Conservation (phyloP, 2,888 invertebrate species). For the Heliconius erato region DNA sequence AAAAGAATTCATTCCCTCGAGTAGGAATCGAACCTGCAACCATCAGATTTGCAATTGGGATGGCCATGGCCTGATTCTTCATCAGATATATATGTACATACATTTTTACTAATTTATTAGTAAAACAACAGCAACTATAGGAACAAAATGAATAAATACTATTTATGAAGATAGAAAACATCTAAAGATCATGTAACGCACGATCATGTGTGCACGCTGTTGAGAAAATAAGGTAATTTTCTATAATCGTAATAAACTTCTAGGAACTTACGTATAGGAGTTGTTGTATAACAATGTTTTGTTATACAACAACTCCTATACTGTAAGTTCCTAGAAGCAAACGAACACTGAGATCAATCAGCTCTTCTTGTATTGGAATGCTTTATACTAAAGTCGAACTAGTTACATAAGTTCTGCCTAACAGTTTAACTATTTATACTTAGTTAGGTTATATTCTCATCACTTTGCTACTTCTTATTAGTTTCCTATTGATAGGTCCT, state of each 20-base stretch:
- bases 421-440: not conserved
- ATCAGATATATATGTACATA: too few relatives aligned
- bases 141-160: not conserved
- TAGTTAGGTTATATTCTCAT: not conserved
- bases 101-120: too few relatives aligned
- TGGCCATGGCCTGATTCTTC: too few relatives aligned
- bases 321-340: too few relatives aligned
- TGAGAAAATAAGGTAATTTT: slow-evolving; percentile 13
- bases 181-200: not conserved
- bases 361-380: not conserved
- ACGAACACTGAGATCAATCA: not conserved
- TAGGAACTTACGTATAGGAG: not conserved
- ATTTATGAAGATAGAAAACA: too few relatives aligned
- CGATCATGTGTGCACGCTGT: not conserved
- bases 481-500: too few relatives aligned
- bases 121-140: too few relatives aligned
- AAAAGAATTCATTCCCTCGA: too few relatives aligned
- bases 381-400: not conserved
- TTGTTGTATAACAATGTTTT: not conserved
- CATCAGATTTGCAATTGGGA: too few relatives aligned
- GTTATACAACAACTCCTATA: too few relatives aligned
- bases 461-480: not conserved
- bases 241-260: slow-evolving; percentile 4
- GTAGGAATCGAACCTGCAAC: too few relatives aligned
- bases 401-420: not conserved